Percentiles rank a stretch among this genome's conserved stretches.
Evolutionary conservation across 2,797 vertebrate species (phyloP).

Genomic region (Valencia hispanica): DNA sequence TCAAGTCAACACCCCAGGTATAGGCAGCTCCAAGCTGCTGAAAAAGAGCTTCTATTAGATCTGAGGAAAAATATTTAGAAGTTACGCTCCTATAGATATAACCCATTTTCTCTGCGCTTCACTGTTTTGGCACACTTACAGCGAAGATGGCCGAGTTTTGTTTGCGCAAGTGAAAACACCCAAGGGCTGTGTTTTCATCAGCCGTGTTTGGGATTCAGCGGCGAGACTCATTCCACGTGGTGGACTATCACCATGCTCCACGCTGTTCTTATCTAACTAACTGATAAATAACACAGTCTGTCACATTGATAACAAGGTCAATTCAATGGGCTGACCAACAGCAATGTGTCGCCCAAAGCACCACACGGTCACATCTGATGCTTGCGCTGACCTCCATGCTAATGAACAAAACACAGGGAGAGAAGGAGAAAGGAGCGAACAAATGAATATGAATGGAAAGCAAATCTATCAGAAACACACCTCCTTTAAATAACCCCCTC

Average conservation of each 20-base stretch:
- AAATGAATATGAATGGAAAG: slow-evolving; percentile 85
- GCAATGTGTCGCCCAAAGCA: slow-evolving; percentile 67
- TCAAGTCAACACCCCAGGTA: neutral
- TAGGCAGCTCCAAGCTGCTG: neutral
- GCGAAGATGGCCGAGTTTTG: slow-evolving; percentile 39
- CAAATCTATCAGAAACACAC: slow-evolving; percentile 83
- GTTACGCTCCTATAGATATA: slow-evolving; percentile 1
- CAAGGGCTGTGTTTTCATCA: slow-evolving; percentile 41
- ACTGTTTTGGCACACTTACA: slow-evolving; percentile 20
- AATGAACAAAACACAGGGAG: slow-evolving; percentile 74
- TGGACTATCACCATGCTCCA: slow-evolving; percentile 62
- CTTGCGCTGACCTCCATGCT: slow-evolving; percentile 69
- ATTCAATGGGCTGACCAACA: slow-evolving; percentile 71
- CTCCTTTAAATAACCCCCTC: slow-evolving; percentile 83
- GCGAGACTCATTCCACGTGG: slow-evolving; percentile 46
- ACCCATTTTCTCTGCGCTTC: slow-evolving; percentile 5
- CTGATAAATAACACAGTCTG: slow-evolving; percentile 74
- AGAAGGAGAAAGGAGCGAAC: slow-evolving; percentile 45
- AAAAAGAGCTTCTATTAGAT: slow-evolving; percentile 7
- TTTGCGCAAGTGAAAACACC: slow-evolving; percentile 45
- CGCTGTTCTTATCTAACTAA: slow-evolving; percentile 64
- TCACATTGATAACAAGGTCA: slow-evolving; percentile 77
- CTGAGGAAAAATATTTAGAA: neutral
- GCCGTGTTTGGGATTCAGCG: slow-evolving; percentile 25
- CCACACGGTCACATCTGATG: slow-evolving; percentile 66